These are phyloP conservation scores for Nicator chloris DNA, from an alignment of 2,113 vertebrate species.

Conservation along the genomic window DNA sequence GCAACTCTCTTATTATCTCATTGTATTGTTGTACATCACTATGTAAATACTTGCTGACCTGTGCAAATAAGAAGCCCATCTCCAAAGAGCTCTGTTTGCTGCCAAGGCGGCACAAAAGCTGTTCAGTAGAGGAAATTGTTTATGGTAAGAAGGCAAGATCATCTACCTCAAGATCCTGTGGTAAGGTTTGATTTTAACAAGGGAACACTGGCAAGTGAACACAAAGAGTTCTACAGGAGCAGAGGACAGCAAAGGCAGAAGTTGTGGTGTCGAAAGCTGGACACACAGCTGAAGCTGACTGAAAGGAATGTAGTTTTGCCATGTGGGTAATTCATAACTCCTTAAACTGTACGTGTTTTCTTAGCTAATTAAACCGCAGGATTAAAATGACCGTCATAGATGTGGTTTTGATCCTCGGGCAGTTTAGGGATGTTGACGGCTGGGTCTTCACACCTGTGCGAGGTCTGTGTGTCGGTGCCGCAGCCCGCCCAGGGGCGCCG, in stretches of 20 bases:
- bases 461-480: background rate
- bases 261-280: background rate
- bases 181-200: background rate
- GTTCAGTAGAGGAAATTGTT: background rate
- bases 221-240: background rate
- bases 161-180: background rate
- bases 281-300: background rate
- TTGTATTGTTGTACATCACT: background rate
- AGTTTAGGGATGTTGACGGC: background rate
- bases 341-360: background rate
- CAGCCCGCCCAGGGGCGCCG: rapidly evolving
- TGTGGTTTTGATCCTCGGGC: background rate
- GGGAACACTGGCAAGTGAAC: background rate
- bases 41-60: background rate
- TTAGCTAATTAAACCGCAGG: background rate
- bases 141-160: background rate
- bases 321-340: background rate
- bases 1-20: background rate
- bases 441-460: background rate
- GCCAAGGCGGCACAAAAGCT: background rate
- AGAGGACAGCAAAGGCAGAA: background rate
- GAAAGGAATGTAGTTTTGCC: background rate
- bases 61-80: background rate
- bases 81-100: background rate
- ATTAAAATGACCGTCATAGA: background rate